A percentile compares a stretch with the other conserved stretches of the same genome.
These are phyloP conservation scores for Macrosiphum euphorbiae DNA, from an alignment of 2,888 invertebrate genomes.

Conservation along the genomic window DNA sequence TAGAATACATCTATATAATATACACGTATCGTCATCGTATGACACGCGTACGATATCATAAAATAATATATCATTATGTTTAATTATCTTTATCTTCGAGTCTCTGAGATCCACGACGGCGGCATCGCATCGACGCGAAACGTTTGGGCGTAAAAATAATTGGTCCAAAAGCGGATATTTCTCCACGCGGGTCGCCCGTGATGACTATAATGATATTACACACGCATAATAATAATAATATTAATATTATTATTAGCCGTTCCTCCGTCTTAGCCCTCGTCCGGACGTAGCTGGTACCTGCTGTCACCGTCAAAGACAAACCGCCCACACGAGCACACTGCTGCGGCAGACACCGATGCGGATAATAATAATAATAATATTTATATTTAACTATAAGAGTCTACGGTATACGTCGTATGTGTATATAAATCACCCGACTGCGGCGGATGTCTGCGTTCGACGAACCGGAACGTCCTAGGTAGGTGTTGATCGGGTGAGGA, in stretches of 20 bases:
- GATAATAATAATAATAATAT: neutral
- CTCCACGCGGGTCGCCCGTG: neutral
- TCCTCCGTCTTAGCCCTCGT: neutral
- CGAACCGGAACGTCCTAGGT: neutral
- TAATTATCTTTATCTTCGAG: neutral
- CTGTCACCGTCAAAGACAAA: constrained; percentile 14
- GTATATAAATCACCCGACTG: neutral
- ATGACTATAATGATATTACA: neutral
- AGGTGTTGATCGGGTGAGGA: neutral
- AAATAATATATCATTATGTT: neutral
- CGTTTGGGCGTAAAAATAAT: constrained; percentile 41
- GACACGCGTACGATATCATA: neutral
- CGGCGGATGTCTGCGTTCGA: neutral
- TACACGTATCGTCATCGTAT: neutral
- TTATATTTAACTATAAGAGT: neutral
- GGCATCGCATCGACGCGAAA: constrained; percentile 17
- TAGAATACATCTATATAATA: neutral
- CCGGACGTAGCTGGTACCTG: neutral
- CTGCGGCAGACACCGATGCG: neutral
- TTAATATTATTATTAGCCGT: constrained; percentile 19
- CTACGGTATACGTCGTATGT: neutral
- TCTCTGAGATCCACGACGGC: too few relatives aligned
- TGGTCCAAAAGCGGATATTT: constrained; percentile 22
- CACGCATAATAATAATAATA: neutral
- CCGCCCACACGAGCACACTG: neutral